Evolutionary conservation across 2,888 invertebrate species (phyloP), one percentile per base, ranked within the genome.

Genomic region (Criorhina ranunculi): DNA sequence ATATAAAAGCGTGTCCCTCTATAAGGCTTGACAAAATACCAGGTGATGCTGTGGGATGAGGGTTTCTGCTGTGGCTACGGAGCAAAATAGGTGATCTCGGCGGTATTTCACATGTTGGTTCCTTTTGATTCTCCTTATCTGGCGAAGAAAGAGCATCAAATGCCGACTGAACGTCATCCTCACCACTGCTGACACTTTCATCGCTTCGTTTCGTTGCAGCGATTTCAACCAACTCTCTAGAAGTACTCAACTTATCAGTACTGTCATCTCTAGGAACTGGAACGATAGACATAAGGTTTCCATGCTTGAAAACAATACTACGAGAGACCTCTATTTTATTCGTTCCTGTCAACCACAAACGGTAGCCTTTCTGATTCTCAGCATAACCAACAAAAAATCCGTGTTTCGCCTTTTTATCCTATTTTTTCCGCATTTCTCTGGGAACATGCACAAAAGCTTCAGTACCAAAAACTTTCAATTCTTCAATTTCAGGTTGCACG

Each of bases 391-490:
- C 12, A 53, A 53, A 53, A 33, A 12, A 53, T 31, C 33, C 31
- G 5, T 53, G 12, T 31, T 15, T 53, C 12, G 33, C 53, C 4
- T 53, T 31, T 29, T 11, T 53, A 53, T 53, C 31, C 53, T 33
- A 53, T 15, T 53, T 33, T 6, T 31, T 12, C 2, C 8, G 0
- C 33, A 7, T 53, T 53, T 33, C 33, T 1, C 2, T 31, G 53
- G n/a, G n/a, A n/a, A n/a, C n/a, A n/a, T n/a, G n/a, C n/a, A n/a
- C n/a, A n/a, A n/a, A n/a, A n/a, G n/a, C n/a, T n/a, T n/a, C n/a
- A n/a, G n/a, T n/a, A 15, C 12, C 15, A 53, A 53, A 53, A 33
- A 53, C 33, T 15, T 53, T 53, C 7, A 53, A 53, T 7, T 53
- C 15, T 29, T 53, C 33, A 53, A 53, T 33, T 29, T 3, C 33